phyloP scores from a whole-genome alignment of 1,140 invertebrate species.

The Wasmannia auropunctata region DNA sequence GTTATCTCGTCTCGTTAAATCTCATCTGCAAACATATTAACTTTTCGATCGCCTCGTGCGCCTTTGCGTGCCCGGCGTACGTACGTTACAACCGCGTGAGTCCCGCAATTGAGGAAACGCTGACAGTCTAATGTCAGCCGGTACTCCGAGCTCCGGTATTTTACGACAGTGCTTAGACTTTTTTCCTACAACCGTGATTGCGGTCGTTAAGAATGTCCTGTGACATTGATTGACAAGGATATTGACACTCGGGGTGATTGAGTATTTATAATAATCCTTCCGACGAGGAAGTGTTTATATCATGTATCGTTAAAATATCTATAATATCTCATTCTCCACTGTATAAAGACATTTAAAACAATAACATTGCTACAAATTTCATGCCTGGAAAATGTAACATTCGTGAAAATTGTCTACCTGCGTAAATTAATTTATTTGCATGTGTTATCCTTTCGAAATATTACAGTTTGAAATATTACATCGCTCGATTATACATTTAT shows the following conservation, averaged over 20 bases:
- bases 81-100: not conserved
- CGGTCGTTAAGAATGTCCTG: not conserved
- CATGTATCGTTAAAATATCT: not conserved
- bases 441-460: not conserved
- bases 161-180: slow-evolving; percentile 2
- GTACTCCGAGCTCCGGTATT: slow-evolving; percentile 19
- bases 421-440: slow-evolving; percentile 30
- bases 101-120: slow-evolving; percentile 7
- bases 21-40: not conserved
- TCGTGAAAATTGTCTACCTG: not conserved
- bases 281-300: not conserved
- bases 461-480: not conserved
- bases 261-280: not conserved
- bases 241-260: not conserved
- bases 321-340: not conserved
- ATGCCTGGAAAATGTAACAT: slow-evolving; percentile 27
- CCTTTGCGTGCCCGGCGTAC: not conserved
- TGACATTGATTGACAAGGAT: not conserved
- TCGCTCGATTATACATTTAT: slow-evolving; percentile 11
- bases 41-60: not conserved
- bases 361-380: not conserved
- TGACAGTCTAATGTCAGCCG: slow-evolving; percentile 15
- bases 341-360: not conserved
- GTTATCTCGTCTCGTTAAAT: slow-evolving; percentile 14
- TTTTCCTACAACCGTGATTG: not conserved